Conservation (phyloP, 2,797 vertebrate species). For the Crocodylus rhombifer region DNA sequence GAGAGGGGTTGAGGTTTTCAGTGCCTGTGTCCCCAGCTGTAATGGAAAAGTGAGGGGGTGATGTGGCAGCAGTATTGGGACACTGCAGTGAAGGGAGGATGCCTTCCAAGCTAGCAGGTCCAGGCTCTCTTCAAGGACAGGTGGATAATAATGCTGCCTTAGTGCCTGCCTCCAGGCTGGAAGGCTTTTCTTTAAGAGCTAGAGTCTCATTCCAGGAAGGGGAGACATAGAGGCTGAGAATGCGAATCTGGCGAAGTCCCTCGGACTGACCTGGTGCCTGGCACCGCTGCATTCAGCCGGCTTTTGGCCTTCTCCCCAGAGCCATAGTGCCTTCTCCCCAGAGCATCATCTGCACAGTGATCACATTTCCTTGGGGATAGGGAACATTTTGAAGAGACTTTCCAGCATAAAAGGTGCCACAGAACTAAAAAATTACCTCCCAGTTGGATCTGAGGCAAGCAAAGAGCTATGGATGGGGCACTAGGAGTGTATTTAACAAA, state of each 20-base stretch:
- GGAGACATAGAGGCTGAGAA: neutral
- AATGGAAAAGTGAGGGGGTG: too few species aligned
- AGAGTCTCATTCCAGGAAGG: neutral
- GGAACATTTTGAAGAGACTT: neutral
- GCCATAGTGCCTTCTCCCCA: neutral
- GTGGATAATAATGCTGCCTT: neutral
- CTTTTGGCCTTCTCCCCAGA: neutral
- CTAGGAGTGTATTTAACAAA: neutral
- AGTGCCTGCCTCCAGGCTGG: neutral
- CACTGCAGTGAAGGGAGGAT: too few species aligned
- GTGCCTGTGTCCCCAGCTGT: too few species aligned
- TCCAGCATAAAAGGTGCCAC: too few species aligned
- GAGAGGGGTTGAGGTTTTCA: too few species aligned
- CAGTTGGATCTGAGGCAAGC: neutral
- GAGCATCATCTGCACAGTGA: neutral
- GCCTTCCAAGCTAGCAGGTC: too few species aligned
- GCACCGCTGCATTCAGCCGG: neutral
- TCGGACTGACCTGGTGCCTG: neutral
- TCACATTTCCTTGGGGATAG: too few species aligned
- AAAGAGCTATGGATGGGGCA: too few species aligned
- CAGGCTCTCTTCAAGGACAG: too few species aligned
- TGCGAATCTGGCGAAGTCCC: neutral
- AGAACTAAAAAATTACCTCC: rapidly evolving
- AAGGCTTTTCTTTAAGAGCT: neutral
- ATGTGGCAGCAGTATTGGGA: too few species aligned